A percentile compares a stretch with the other conserved stretches of the same genome.
phyloP scores from a whole-genome alignment of 1,140 invertebrate genomes.

The Maconellicoccus hirsutus region DNA sequence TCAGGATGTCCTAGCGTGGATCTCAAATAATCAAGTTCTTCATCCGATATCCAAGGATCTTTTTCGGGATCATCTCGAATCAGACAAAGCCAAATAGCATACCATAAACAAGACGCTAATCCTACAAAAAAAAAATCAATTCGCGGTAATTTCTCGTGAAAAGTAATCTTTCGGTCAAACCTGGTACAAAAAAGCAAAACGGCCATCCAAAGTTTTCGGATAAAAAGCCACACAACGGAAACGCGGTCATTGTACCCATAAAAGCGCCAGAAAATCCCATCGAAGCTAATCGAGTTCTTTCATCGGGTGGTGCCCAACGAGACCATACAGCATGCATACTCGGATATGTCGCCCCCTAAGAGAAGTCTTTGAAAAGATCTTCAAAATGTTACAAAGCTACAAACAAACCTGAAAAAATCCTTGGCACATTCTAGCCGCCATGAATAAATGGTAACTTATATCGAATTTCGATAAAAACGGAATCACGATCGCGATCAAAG shows the following conservation, averaged over 20 bases:
- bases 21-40: conserved; percentile 67
- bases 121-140: background rate
- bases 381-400: conserved; percentile 23
- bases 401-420: background rate
- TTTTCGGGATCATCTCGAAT: conserved; percentile 63
- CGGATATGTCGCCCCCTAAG: conserved; percentile 80
- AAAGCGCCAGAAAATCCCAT: conserved; percentile 72
- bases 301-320: conserved; percentile 73
- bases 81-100: conserved; percentile 51
- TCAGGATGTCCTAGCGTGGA: conserved; percentile 32
- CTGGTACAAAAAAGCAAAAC: conserved; percentile 80
- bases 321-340: conserved; percentile 79
- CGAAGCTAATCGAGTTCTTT: conserved; percentile 62
- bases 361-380: conserved; percentile 25
- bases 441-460: background rate
- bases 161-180: conserved; percentile 35
- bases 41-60: conserved; percentile 57
- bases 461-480: conserved; percentile 73
- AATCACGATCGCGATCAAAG: conserved; percentile 69
- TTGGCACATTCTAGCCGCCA: too few relatives aligned
- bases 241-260: conserved; percentile 68
- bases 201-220: conserved; percentile 66
- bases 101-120: conserved; percentile 55
- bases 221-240: conserved; percentile 60
- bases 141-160: too few relatives aligned